Base-by-base conservation (phyloP, 2,113 vertebrate species). In the Limanda limanda region DNA sequence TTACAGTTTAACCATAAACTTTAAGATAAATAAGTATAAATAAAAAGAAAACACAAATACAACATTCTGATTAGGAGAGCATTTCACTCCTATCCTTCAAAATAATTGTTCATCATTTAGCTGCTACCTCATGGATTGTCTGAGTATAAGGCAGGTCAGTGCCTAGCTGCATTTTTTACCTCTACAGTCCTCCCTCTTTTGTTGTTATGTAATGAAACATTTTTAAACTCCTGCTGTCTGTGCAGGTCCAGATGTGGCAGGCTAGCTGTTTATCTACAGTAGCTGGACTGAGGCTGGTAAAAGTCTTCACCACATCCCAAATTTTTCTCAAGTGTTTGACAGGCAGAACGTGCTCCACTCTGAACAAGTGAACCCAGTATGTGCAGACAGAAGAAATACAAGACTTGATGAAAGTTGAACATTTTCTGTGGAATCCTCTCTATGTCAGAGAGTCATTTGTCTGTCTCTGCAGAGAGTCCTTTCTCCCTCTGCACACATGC, bases 191-290 rank as follows among this genome's bases (percentile, higher is more conserved):
- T 73, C 56, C 67, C 21, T 59, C 2, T 55, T 12, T 18, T 59
- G 37, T 12, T 64, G 55, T 77, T 73, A 42, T 45, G 54, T 56
- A 55, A 73, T 31, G 15, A 3, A 8, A 24, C 6, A 2, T 67
- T 48, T 17, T 35, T 68, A 24, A 62, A 56, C 56, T 48, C 21
- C 52, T 21, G 27, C 57, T 59, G 31, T 31, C 31, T 31, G 31
- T 31, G 24, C 37, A 23, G 59, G 42, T 68, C 20, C 68, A 86
- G 69, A 82, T 87, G 76, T 72, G 69, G 20, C 35, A 65, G 14
- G 21, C 40, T 51, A 62, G 56, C 31, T 71, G 48, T 82, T 76
- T 74, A 65, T 74, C 56, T 55, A 42, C 25, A 54, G 56, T 23
- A 54, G 55, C 47, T 68, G 20, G 6, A 31, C 25, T 60, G 48